phyloP scores from a whole-genome alignment of 2,797 vertebrate species.

The Acropternis orthonyx region DNA sequence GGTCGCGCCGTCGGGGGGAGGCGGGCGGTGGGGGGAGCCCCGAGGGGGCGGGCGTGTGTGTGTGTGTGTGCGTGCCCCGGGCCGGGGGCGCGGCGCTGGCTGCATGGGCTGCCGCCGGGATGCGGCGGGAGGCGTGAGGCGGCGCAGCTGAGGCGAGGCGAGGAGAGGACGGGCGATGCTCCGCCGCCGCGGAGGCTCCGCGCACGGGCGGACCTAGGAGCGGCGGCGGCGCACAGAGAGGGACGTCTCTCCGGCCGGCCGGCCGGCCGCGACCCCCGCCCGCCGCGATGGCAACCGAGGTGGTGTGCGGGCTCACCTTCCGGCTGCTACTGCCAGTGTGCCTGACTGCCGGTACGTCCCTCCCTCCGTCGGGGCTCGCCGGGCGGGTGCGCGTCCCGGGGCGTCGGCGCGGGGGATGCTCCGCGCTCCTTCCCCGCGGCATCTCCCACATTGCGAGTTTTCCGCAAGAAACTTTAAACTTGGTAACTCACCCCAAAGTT shows the following conservation, averaged over 20 bases:
- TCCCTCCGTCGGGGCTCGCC: not conserved
- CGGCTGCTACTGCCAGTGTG: constrained; percentile 92
- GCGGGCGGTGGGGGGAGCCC: constrained; percentile 25
- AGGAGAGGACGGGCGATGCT: constrained; percentile 68
- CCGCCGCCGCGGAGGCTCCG: constrained; percentile 55
- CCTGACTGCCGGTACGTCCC: constrained; percentile 88
- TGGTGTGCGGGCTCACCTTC: constrained; percentile 93
- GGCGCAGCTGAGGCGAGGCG: not conserved
- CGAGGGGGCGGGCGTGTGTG: not conserved
- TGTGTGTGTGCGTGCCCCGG: not conserved
- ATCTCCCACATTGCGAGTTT: fast-evolving
- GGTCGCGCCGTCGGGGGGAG: not conserved
- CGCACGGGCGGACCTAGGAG: constrained; percentile 66
- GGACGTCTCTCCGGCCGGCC: not conserved
- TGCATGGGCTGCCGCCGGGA: not conserved
- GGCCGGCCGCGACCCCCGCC: constrained; percentile 1
- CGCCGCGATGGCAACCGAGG: constrained; percentile 90
- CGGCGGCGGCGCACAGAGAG: constrained; percentile 34
- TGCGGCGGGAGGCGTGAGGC: constrained; percentile 26
- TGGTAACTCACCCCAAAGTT: not conserved
- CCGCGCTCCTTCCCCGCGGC: not conserved
- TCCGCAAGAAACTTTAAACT: not conserved
- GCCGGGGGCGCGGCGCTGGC: not conserved
- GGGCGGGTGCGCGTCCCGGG: not conserved
- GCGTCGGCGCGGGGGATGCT: not conserved